Base-by-base conservation (phyloP, 2,888 invertebrate genomes). In the Clitarchus hookeri region DNA sequence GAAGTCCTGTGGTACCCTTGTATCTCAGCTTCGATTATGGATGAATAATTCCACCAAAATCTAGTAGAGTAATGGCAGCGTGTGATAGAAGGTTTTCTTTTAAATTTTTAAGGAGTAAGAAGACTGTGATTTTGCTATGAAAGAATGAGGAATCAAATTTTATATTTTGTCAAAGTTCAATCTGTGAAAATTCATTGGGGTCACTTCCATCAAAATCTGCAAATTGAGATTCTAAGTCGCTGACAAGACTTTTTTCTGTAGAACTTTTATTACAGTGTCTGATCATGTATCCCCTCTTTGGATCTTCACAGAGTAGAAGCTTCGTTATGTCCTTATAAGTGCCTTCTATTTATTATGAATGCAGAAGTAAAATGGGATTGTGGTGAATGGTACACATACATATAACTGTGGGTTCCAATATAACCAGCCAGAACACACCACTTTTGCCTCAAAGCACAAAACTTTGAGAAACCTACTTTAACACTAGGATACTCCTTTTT, bases 1-100 rank as follows among this genome's bases (percentile, higher is more conserved):
- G 27, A 82, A 36, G 82, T 82, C 82, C 82, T 27, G 27, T 82
- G 82, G 13, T 27, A 82, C 11, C 82, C 82, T 82, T 82, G 82
- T 26, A 1, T 36, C 36, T 82, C 82, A 9, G 27, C 82, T 82
- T 27, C 6, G 8, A 27, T 82, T 19, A 27, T 82, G 82, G 27
- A 82, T 16, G 0, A 26, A 82, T 36, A 82, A 44, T 82, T 82
- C 26, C 27, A 36, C 8, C 27, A 25, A 82, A 82, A 36, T 82
- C 82, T 36, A 82, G 27, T 26, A 36, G 36, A 82, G 6, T 82
- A 36, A 82, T 13, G 16, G 27, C 27, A 36, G 12, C 13, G 12
- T 26, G 27, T 26, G 82, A 82, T 12, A 16, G 36, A 82, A 36
- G 36, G 13, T 26, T 82, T 26, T 27, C 82, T 36, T 82, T 82